These are phyloP conservation scores for Atlantisia rogersi DNA, from an alignment of 2,113 vertebrate genomes.

Conservation along the genomic window DNA sequence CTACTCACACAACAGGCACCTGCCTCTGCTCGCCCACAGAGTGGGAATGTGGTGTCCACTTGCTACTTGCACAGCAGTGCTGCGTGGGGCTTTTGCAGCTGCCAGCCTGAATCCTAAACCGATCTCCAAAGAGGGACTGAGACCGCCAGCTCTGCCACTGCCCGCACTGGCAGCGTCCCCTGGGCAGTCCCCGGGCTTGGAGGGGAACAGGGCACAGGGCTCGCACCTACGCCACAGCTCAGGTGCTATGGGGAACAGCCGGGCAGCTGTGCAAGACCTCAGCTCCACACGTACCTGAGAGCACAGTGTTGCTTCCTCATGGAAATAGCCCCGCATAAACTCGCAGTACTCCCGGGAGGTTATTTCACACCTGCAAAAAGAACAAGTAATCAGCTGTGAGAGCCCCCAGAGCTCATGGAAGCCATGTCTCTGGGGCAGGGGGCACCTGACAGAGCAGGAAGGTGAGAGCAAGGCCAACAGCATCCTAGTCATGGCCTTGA, in stretches of 20 bases:
- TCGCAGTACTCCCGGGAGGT: slow-evolving; percentile 97
- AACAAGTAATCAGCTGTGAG: neutral
- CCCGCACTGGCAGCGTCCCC: neutral
- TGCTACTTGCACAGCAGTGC: neutral
- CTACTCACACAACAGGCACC: neutral
- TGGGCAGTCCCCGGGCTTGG: neutral
- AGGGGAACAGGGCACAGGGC: neutral
- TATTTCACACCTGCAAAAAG: slow-evolving; percentile 91
- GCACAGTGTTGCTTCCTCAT: slow-evolving; percentile 96
- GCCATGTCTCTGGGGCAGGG: too few species aligned
- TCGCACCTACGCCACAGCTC: neutral
- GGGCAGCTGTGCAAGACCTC: neutral
- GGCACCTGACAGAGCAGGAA: neutral
- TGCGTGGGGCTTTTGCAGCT: neutral
- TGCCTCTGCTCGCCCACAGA: fast-evolving
- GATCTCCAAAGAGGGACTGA: neutral
- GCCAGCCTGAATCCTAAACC: neutral
- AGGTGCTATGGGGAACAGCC: neutral
- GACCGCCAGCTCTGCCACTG: neutral
- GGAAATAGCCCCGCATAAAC: slow-evolving; percentile 98
- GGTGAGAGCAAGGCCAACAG: neutral
- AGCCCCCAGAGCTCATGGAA: neutral
- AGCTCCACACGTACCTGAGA: slow-evolving; percentile 83
- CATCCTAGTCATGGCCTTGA: neutral
- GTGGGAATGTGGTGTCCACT: neutral